These are phyloP conservation scores for Stenoptilia bipunctidactyla DNA, from an alignment of 2,888 invertebrate species.

Conservation along the genomic window DNA sequence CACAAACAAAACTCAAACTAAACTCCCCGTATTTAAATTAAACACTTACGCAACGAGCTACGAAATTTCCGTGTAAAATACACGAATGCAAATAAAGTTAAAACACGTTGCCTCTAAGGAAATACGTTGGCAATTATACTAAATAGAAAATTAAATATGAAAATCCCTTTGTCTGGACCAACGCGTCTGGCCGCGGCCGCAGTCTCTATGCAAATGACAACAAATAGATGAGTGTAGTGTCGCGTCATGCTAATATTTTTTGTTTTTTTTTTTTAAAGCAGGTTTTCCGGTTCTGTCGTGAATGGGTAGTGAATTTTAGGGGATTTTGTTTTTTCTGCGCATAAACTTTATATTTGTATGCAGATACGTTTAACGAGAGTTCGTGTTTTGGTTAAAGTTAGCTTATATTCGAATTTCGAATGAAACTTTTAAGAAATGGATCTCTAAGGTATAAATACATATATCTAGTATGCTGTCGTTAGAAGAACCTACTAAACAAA, in stretches of 20 bases:
- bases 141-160: constrained; percentile 60
- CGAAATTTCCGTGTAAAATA: constrained; percentile 12
- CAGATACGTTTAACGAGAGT: too few species aligned
- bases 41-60: neutral
- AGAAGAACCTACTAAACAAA: too few species aligned
- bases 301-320: neutral
- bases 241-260: constrained; percentile 2
- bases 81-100: constrained; percentile 35
- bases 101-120: constrained; percentile 19
- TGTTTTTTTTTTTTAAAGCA: neutral
- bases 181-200: constrained; percentile 21
- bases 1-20: too few species aligned
- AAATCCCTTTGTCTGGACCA: constrained; percentile 41
- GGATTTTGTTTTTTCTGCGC: neutral
- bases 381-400: too few species aligned
- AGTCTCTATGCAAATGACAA: constrained; percentile 47
- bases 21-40: neutral
- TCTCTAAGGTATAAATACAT: too few species aligned
- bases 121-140: constrained; percentile 52
- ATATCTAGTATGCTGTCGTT: too few species aligned
- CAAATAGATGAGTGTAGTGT: constrained; percentile 27
- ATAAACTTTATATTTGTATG: neutral
- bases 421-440: too few species aligned
- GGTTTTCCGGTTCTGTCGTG: neutral
- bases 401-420: too few species aligned